Evolutionary conservation across 2,113 vertebrate genomes (phyloP), one percentile per base, ranked within the genome.

Genomic region (Hiodon alosoides): DNA sequence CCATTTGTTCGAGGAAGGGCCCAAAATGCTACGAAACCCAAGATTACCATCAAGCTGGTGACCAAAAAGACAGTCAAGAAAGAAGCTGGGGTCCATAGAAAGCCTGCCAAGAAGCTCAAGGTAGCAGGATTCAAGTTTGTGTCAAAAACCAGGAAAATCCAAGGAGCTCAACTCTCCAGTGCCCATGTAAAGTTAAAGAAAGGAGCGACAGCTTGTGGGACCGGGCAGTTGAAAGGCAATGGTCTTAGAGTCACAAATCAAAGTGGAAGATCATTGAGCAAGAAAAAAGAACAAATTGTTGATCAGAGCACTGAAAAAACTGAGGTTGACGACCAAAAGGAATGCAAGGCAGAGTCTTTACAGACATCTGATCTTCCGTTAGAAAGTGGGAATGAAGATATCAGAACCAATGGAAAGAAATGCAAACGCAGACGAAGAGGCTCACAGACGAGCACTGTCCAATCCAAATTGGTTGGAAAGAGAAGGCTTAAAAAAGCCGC

Each of bases 141-240:
- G 78, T 89, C 91, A 74, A 89, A 93, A 85, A 83, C 88, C 75
- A 89, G 88, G 81, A 90, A 90, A 83, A 80, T 88, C 81, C 90
- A 91, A 78, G 88, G 84, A 65, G 89, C 89, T 75, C 87, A 91
- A 65, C 88, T 93, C 86, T 90, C 90, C 82, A 88, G 86, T 77
- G 88, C 88, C 78, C 84, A 91, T 62, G 91, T 94, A 78, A 92
- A 91, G 86, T 91, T 94, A 92, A 93, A 93, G 90, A 83, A 83
- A 10, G 86, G 84, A 31, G 75, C 72, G 46, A 81, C 60, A 61
- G 61, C 52, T 31, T 79, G 83, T 69, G 86, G 88, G 65, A 62
- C 80, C 69, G 78, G 69, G 16, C 66, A 46, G 3, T n/a, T 52
- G 50, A 66, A 72, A 57, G 75, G 48, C 72, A 70, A 75, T 61